phyloP scores from a whole-genome alignment of 2,113 vertebrate species.

The Malurus melanocephalus region DNA sequence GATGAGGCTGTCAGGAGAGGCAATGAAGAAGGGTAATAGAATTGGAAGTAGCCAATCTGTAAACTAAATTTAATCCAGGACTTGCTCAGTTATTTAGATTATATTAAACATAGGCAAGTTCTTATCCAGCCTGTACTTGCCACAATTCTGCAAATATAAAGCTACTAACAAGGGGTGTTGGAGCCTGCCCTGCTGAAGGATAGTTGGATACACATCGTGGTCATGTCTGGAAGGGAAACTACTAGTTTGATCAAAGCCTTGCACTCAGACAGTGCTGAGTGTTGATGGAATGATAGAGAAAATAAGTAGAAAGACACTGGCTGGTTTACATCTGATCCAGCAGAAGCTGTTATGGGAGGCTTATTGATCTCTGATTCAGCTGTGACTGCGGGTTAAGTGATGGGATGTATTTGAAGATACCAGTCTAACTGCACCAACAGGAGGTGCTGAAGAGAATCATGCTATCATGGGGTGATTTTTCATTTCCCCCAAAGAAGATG shows the following conservation, averaged over 20 bases:
- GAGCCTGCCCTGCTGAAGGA: constrained; percentile 57
- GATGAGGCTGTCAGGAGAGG: background rate
- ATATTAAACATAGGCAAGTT: constrained; percentile 25
- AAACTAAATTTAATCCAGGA: background rate
- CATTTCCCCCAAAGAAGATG: background rate
- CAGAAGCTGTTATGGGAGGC: background rate
- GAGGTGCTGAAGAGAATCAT: background rate
- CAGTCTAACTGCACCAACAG: background rate
- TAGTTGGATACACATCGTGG: constrained; percentile 40
- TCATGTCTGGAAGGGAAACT: constrained; percentile 58
- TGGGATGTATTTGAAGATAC: background rate
- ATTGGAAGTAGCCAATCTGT: background rate
- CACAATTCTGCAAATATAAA: constrained; percentile 42
- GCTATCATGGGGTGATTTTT: background rate
- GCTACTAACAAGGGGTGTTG: constrained; percentile 40
- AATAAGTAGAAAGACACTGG: constrained; percentile 1
- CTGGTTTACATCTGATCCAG: constrained; percentile 43
- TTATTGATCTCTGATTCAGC: constrained; percentile 36
- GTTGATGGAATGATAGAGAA: constrained; percentile 46
- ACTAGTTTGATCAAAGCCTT: constrained; percentile 53
- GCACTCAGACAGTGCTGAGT: constrained; percentile 8
- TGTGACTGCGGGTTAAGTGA: background rate
- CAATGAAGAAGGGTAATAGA: background rate
- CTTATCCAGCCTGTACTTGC: constrained; percentile 50
- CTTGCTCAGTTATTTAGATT: constrained; percentile 6